A percentile compares a stretch with the other conserved stretches of the same genome.
These are phyloP conservation scores for Coptodon bakossiorum DNA, from an alignment of 2,113 vertebrate genomes.

Conservation along the genomic window DNA sequence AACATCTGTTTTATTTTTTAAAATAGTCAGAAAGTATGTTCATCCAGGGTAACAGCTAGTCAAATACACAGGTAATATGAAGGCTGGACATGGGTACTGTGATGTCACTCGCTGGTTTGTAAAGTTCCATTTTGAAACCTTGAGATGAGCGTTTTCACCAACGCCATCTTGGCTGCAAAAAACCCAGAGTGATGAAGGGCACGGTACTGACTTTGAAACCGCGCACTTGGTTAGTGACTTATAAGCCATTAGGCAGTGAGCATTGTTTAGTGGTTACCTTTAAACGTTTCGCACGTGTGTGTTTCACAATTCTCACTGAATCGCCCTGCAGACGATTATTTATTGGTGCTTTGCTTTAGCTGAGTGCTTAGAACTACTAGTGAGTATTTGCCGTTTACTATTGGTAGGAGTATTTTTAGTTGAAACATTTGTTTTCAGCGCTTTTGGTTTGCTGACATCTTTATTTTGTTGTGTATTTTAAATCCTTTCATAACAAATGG, in stretches of 20 bases:
- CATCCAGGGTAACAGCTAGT: background rate
- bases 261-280: background rate
- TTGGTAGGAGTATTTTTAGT: background rate
- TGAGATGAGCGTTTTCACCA: background rate
- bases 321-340: background rate
- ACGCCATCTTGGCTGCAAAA: background rate
- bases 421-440: background rate
- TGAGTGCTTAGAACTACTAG: background rate
- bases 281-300: background rate
- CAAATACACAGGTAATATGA: background rate
- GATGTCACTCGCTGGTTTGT: background rate
- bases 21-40: background rate
- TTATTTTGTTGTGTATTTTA: background rate
- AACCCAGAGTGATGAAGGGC: background rate
- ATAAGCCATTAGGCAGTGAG: background rate
- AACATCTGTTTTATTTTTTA: background rate
- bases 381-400: background rate
- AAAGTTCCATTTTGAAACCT: background rate
- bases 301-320: background rate
- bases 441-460: background rate
- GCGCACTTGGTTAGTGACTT: background rate
- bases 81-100: background rate
- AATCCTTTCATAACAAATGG: background rate
- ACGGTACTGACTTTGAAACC: background rate
- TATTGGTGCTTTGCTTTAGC: background rate